Conservation (phyloP, 1,140 invertebrate genomes). For the Ectropis grisescens region DNA sequence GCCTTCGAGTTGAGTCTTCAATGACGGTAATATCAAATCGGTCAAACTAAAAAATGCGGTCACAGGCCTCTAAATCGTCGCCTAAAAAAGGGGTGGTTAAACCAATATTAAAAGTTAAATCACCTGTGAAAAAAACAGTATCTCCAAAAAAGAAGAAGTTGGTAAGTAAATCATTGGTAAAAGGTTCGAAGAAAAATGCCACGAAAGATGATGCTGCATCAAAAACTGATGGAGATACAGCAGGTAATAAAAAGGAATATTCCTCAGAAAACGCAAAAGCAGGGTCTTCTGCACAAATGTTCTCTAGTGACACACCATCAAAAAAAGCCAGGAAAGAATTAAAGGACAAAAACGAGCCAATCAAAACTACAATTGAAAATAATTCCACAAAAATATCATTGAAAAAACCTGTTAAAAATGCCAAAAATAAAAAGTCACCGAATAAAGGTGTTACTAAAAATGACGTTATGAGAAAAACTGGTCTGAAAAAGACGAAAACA, state of each 20-base stretch:
- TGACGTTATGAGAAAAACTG: no score
- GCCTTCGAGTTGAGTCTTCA: slow-evolving; percentile 33
- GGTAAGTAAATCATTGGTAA: slow-evolving; percentile 28
- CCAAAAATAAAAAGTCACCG: slow-evolving; percentile 53
- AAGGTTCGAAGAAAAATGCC: slow-evolving; percentile 34
- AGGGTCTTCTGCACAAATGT: slow-evolving; percentile 22
- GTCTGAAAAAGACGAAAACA: slow-evolving; percentile 21
- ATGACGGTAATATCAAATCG: slow-evolving; percentile 40
- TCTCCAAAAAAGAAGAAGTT: slow-evolving; percentile 40
- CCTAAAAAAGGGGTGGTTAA: slow-evolving; percentile 54
- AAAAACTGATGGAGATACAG: slow-evolving; percentile 24
- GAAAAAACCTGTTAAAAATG: slow-evolving; percentile 27
- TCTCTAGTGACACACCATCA: slow-evolving; percentile 32
- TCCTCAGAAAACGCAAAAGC: slow-evolving; percentile 24
- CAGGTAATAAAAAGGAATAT: slow-evolving; percentile 24
- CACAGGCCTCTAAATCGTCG: slow-evolving; percentile 54
- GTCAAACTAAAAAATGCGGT: slow-evolving; percentile 57
- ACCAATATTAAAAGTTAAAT: slow-evolving; percentile 47
- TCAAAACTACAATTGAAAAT: slow-evolving; percentile 29
- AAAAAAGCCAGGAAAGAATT: slow-evolving; percentile 50
- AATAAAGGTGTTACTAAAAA: slow-evolving; percentile 41
- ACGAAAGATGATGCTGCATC: no score
- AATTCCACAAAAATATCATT: slow-evolving; percentile 34
- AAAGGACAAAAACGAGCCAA: slow-evolving; percentile 47
- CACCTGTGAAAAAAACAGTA: slow-evolving; percentile 34